These are phyloP conservation scores for Ophioderma brevispina DNA, from an alignment of 35 echinoderm and acorn worm genomes.

Conservation along the genomic window DNA sequence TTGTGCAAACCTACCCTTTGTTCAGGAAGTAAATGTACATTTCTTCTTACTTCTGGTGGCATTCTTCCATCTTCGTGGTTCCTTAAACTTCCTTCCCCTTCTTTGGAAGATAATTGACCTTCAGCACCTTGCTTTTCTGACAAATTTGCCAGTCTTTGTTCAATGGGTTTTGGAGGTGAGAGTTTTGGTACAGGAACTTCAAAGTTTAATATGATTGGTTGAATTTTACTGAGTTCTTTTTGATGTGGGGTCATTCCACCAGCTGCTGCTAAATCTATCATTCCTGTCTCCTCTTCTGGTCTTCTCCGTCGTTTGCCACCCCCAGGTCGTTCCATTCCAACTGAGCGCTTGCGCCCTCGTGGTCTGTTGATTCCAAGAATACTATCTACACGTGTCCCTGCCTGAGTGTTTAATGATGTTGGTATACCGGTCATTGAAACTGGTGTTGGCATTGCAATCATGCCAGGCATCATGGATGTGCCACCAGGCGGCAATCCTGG, in stretches of 20 bases:
- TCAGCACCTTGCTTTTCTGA: background rate
- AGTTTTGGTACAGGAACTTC: slow-evolving; percentile 75
- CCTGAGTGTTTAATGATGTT: background rate
- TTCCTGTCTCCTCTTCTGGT: slow-evolving; percentile 29
- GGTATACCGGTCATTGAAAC: background rate
- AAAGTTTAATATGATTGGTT: slow-evolving; percentile 91
- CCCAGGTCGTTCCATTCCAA: background rate
- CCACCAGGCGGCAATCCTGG: background rate
- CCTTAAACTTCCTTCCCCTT: background rate
- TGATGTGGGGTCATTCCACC: slow-evolving; percentile 25
- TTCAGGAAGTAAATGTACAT: background rate
- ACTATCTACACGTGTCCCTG: background rate
- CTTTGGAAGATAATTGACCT: background rate
- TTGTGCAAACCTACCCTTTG: slow-evolving; percentile 4
- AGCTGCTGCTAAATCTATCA: slow-evolving; percentile 27
- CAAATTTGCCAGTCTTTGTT: background rate
- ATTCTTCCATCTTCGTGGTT: background rate
- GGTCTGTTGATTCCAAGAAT: background rate
- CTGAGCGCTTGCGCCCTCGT: slow-evolving; percentile 17
- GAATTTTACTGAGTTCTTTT: slow-evolving; percentile 37
- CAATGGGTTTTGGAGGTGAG: slow-evolving; percentile 25
- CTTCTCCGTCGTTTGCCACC: background rate
- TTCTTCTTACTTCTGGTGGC: background rate
- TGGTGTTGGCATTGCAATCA: background rate
- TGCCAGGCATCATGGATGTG: background rate